These are phyloP conservation scores for Pherbina coryleti DNA, from an alignment of 2,888 invertebrate species.

Conservation along the genomic window DNA sequence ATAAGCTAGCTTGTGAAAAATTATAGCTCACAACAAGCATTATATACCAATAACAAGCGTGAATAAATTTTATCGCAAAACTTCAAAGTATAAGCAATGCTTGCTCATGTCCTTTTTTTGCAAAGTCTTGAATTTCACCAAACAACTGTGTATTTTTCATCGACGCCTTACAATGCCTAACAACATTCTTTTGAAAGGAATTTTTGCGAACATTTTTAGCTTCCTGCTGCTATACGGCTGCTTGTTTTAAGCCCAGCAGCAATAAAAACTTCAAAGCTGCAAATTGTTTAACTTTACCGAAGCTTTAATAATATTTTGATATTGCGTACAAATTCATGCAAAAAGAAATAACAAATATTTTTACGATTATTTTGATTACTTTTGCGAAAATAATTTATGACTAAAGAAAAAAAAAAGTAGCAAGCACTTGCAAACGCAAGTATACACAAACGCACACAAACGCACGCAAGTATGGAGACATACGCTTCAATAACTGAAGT, in stretches of 20 bases:
- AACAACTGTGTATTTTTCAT: too few relatives aligned
- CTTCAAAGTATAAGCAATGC: neutral
- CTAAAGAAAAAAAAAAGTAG: neutral
- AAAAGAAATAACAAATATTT: constrained; percentile 20
- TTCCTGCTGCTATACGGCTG: too few relatives aligned
- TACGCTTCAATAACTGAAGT: neutral
- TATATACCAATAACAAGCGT: too few relatives aligned
- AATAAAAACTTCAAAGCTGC: constrained; percentile 18
- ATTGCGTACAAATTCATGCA: neutral
- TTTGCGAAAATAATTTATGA: constrained; percentile 7
- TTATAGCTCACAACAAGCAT: too few relatives aligned
- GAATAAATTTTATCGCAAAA: neutral
- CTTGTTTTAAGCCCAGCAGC: neutral
- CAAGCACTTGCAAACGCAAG: neutral
- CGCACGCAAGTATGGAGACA: constrained; percentile 29
- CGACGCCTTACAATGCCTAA: too few relatives aligned
- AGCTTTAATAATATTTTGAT: neutral
- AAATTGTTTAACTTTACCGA: neutral
- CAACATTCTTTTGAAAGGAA: too few relatives aligned
- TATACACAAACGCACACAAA: constrained; percentile 47
- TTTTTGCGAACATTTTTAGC: too few relatives aligned
- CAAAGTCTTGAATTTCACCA: too few relatives aligned
- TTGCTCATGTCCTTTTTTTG: neutral
- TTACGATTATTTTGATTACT: constrained; percentile 19
- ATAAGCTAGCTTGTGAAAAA: too few relatives aligned